These are phyloP conservation scores for Tolypeutes matacus DNA, from an alignment of 2,797 vertebrate species.

Conservation along the genomic window DNA sequence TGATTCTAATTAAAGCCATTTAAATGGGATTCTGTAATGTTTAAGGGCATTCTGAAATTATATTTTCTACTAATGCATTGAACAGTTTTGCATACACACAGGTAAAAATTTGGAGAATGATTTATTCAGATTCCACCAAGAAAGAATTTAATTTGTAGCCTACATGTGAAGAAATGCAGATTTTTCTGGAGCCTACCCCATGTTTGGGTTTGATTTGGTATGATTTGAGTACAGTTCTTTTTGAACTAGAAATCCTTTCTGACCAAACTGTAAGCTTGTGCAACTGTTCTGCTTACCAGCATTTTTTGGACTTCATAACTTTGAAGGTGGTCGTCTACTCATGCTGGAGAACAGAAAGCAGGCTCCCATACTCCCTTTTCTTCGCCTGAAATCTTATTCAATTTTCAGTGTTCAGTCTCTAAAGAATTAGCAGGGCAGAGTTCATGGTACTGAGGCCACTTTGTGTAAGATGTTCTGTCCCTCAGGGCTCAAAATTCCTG, in stretches of 20 bases:
- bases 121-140: constrained; percentile 17
- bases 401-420: background rate
- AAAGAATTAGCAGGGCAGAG: background rate
- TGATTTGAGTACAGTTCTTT: constrained; percentile 16
- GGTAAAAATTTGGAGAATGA: background rate
- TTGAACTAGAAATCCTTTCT: constrained; percentile 50
- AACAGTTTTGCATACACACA: background rate
- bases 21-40: background rate
- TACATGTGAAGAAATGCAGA: constrained; percentile 20
- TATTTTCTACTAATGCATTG: background rate
- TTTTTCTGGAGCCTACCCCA: background rate
- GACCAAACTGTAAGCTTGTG: background rate
- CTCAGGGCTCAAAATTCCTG: background rate
- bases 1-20: background rate
- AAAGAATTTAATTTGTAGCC: background rate
- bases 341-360: background rate
- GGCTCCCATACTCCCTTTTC: background rate
- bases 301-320: background rate
- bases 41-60: constrained; percentile 37
- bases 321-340: background rate
- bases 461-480: background rate
- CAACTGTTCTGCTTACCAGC: background rate
- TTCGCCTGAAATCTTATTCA: background rate
- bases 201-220: background rate
- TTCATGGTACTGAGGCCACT: background rate